Evolutionary conservation across 2,113 vertebrate genomes (phyloP), one percentile per base, ranked within the genome.

Genomic region (Pygathrix nemaeus): DNA sequence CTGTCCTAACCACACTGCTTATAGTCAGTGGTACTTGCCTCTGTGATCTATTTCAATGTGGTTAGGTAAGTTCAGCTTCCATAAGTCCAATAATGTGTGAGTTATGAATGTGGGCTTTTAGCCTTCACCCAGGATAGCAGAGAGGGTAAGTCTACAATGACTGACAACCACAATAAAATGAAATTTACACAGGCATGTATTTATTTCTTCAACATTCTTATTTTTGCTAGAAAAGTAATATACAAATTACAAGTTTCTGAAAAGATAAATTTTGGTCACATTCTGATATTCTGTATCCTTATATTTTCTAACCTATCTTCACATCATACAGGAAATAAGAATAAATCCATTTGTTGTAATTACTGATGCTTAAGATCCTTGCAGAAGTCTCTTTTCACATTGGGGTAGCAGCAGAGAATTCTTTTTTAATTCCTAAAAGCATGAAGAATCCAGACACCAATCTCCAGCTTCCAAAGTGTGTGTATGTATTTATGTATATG

Each of bases 251-350:
- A 81, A 55, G 85, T 75, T 7, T 72, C 30, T 66, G 35, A 82
- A 97, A 96, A 70, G 85, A 94, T 80, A 96, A 90, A 80, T 32
- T 35, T 78, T 86, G 30, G 10, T n/a, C 30, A 73, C 9, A 89
- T 98, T 84, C 90, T 82, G 35, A 73, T 92, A 61, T 52, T 97
- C 94, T 23, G 7, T 75, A 9, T 43, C 68, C 59, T 68, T 76
- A 25, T 61, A 70, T 52, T 48, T 61, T 72, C 61, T 57, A 38
- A n/a, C 21, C 48, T 61, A 17, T 73, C 52, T 66, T 84, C 38
- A 66, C 55, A 23, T 59, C 61, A 45, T 18, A 11, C 3, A 80
- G 75, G 75, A 78, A 84, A 68, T 57, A 61, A 48, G 70, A 85
- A 59, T 85, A 23, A n/a, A 86, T 64, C 30, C 23, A 3, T 68